Base-by-base conservation (phyloP, 1,140 invertebrate genomes). In the Pseudomyrmex dendroicus region DNA sequence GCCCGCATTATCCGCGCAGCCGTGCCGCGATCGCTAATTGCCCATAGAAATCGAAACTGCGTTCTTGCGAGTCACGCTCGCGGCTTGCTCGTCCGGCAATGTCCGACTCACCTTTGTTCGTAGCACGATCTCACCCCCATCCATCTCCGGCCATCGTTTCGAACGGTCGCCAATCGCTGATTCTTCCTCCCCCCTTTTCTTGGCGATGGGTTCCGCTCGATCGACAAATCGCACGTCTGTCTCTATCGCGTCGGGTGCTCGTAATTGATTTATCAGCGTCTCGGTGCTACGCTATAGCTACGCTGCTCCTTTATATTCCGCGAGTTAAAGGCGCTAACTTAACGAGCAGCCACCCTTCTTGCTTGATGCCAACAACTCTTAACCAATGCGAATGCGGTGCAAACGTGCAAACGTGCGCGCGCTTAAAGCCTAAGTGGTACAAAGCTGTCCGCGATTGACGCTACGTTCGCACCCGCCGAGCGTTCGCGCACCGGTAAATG, bases 401-500 rank as follows among this genome's bases (percentile, higher is more conserved):
- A 35, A 70, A 85, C 50, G 76, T 85, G 84, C 85, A 74, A 87
- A 84, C 64, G 86, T 57, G 80, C 67, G 73, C 57, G 76, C 74
- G 25, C 74, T 88, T 85, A 82, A 89, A 87, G 84, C 86, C 82
- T 89, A 88, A 88, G 86, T 89, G 87, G 83, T 88, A 88, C 87
- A 86, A 89, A 89, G 86, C 89, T 88, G 88, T 89, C 87, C 82
- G 89, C 83, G 82, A 86, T 88, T 89, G 89, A 90, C 87, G 89
- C 85, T 84, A 86, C 82, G 87, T 90, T 91, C 90, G 85, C 90
- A 90, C 90, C 89, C 89, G 90, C 87, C 87, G 87, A 84, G 90
- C 89, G 85, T 91, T 91, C 87, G 89, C 84, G 89, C 78, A 90
- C 89, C 87, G 78, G 84, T 90, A 91, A 91, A 89, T 87, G 86